Percentiles rank a stretch among this genome's conserved stretches.
Evolutionary conservation across 2,113 vertebrate genomes (phyloP).

Genomic region (Tretioscincus oriximinensis): DNA sequence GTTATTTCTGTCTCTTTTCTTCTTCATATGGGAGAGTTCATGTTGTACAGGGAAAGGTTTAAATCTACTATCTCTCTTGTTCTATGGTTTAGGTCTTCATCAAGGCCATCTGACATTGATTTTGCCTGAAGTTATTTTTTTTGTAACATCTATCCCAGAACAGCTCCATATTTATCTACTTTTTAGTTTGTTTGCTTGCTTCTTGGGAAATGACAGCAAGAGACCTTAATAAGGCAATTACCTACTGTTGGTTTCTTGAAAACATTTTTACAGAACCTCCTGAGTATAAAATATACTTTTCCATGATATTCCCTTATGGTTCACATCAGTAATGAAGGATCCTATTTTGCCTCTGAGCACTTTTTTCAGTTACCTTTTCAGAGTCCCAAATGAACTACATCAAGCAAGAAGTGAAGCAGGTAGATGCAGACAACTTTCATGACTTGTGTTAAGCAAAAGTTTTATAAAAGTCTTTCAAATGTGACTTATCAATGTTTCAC

Average conservation of each 20-base stretch:
- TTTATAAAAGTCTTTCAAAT: not conserved
- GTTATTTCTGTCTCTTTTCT: not conserved
- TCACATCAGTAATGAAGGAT: not conserved
- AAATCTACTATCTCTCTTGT: too few relatives aligned
- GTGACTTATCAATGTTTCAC: not conserved
- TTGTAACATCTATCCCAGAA: not conserved
- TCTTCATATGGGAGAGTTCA: too few relatives aligned
- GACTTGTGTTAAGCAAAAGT: not conserved
- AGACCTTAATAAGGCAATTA: conserved; percentile 1
- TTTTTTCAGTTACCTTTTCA: not conserved
- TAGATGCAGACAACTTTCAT: not conserved
- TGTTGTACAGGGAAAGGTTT: not conserved
- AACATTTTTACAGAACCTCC: not conserved
- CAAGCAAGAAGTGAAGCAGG: not conserved
- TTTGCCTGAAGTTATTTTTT: conserved; percentile 5
- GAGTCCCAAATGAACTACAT: not conserved
- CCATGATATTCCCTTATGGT: not conserved
- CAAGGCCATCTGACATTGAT: not conserved
- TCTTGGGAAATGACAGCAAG: not conserved
- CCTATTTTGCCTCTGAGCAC: not conserved
- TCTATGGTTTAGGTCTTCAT: not conserved
- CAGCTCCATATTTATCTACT: not conserved
- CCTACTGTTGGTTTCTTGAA: conserved; percentile 3
- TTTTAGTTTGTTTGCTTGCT: not conserved
- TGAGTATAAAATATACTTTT: not conserved